Evolutionary conservation across 1,140 invertebrate species (phyloP).

Genomic region (Parasteatoda tepidariorum): DNA sequence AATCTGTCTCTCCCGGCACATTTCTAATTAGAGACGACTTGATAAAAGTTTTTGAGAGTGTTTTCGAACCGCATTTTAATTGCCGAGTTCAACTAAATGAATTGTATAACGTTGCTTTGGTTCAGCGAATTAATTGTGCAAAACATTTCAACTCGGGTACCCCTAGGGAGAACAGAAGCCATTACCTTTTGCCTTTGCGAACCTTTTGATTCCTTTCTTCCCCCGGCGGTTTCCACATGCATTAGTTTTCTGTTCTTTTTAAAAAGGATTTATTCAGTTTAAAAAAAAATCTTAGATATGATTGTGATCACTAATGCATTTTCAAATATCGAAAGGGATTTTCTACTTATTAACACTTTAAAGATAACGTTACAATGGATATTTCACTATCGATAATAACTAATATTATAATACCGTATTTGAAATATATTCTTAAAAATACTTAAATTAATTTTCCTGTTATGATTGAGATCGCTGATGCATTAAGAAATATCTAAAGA

Average conservation of each 20-base stretch:
- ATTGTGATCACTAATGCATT: constrained; percentile 49
- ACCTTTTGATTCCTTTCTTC: constrained; percentile 16
- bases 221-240: background rate
- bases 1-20: constrained; percentile 32
- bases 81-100: constrained; percentile 47
- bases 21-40: constrained; percentile 49
- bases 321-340: constrained; percentile 37
- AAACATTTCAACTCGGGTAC: constrained; percentile 39
- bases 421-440: too few species aligned
- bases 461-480: too few species aligned
- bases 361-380: too few species aligned
- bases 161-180: constrained; percentile 36
- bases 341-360: background rate
- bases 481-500: too few species aligned
- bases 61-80: constrained; percentile 36
- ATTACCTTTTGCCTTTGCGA: constrained; percentile 44
- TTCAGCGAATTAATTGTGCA: constrained; percentile 55
- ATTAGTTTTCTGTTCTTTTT: constrained; percentile 42
- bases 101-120: constrained; percentile 41
- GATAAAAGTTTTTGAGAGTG: constrained; percentile 29
- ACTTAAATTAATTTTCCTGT: too few species aligned
- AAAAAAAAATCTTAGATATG: constrained; percentile 25
- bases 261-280: constrained; percentile 10
- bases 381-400: too few species aligned
- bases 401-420: too few species aligned